Base-by-base conservation (phyloP, 2,113 vertebrate genomes). In the Cyrtonyx montezumae region DNA sequence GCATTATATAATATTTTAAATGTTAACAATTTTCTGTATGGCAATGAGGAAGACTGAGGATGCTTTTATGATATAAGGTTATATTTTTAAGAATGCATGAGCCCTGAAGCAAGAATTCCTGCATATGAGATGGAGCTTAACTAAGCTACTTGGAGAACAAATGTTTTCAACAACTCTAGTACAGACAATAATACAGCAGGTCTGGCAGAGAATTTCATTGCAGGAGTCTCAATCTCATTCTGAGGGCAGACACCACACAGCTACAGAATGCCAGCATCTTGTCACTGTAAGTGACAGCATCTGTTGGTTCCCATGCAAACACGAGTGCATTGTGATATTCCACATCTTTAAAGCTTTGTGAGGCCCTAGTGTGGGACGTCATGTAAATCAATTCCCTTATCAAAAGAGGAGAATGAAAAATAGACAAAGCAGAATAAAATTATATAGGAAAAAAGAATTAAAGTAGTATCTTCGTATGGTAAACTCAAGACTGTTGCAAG, bases 211-310 rank as follows among this genome's bases (percentile, higher is more conserved):
- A 86, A 65, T n/a, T 0, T 37, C 37, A 37, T 37, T 37, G 22
- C 37, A 20, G 7, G 13, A 7, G 13, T 2, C 19, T 71, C 32
- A 68, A 9, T 23, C 20, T 28, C 23, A 5, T 55, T 3, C 12
- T 7, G 26, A 34, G 12, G 3, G 34, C 40, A 26, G 26, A 10
- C 13, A 30, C 17, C 15, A 43, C 36, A 55, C 22, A 37, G 42
- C 19, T 67, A 16, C 34, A 70, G 45, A 42, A 78, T 1, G 1
- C 25, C 45, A 78, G 4, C 37, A 58, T 8, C 67, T 67, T 58
- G 11, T 53, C 42, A 51, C 11, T 69, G 0, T 10, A 11, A 53
- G 30, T 1, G 2, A 28, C 46, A 81, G 4, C 37, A 1, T 6
- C 23, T 46, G 0, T n/a, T 65, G 21, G 4, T 28, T 66, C 11